Base-by-base conservation (phyloP, 2,797 vertebrate genomes). In the Etheostoma perlongum region DNA sequence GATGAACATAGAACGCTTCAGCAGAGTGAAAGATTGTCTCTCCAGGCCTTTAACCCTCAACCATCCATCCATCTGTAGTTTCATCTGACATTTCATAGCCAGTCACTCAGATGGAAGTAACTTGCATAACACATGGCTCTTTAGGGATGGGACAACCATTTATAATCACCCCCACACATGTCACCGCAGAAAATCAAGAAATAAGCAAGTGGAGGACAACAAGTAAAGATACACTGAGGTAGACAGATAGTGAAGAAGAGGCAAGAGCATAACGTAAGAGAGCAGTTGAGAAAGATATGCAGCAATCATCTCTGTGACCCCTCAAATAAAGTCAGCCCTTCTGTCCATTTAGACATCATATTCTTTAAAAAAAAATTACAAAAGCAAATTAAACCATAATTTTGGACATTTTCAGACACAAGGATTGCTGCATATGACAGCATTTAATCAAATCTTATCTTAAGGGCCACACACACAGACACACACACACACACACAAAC, bases 71-170 rank as follows among this genome's bases (percentile, higher is more conserved):
- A 89, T 89, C 91, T 90, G 82, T 82, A 66, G 78, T 78, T 62
- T 85, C 78, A 63, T 78, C 85, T 82, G 88, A 91, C 91, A 89
- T 90, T 91, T 92, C 88, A 88, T 89, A 86, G 91, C 83, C 91
- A 89, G 68, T 89, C 91, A 90, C 74, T 90, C 76, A 80, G 76
- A 88, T 85, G 78, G 79, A 88, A 87, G 89, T 82, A 82, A 86
- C 74, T 87, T 74, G 71, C 77, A 79, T 89, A 86, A 90, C 76
- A 86, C 70, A 87, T 58, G 67, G 84, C 82, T 89, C 87, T 90
- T 83, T 61, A 59, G 75, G 79, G 78, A 88, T 74, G 42, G 59
- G 67, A 79, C 82, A 75, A 78, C 78, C 72, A 85, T 87, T 88
- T 49, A 83, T 83, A 88, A 87, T 85, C 83, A 76, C 73, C 72